Conservation (phyloP, 2,888 invertebrate genomes). For the Drosophila atripex region DNA sequence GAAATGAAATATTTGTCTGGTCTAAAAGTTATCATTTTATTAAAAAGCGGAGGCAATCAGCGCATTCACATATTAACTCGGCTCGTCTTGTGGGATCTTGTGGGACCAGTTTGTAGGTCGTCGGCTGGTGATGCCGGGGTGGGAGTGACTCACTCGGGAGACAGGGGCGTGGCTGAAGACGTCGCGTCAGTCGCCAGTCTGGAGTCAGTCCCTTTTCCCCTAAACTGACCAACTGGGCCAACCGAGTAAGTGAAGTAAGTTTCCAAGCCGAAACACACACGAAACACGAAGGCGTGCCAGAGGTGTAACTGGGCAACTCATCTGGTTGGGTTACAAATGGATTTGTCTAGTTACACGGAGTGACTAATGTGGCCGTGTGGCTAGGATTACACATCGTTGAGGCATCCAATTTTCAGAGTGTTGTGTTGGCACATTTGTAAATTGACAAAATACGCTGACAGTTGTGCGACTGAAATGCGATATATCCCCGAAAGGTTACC, state of each 20-base stretch:
- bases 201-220: constrained; percentile 12
- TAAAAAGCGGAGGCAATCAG: constrained; percentile 81
- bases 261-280: neutral
- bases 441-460: constrained; percentile 43
- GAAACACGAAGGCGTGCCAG: constrained; percentile 21
- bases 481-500: constrained; percentile 19
- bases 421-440: constrained; percentile 50
- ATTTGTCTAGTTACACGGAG: constrained; percentile 45
- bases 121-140: constrained; percentile 11
- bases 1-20: constrained; percentile 83
- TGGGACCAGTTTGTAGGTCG: constrained; percentile 70
- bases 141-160: constrained; percentile 64
- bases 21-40: constrained; percentile 83
- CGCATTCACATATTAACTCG: constrained; percentile 80
- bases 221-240: constrained; percentile 59
- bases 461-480: constrained; percentile 15
- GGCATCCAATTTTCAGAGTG: constrained; percentile 40
- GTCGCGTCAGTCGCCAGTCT: constrained; percentile 74
- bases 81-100: constrained; percentile 72
- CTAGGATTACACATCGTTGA: constrained; percentile 13
- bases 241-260: constrained; percentile 42
- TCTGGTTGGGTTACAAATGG: constrained; percentile 57
- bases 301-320: constrained; percentile 45
- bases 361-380: constrained; percentile 61
- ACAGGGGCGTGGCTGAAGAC: constrained; percentile 80